A percentile compares a stretch with the other conserved stretches of the same genome.
Conservation (phyloP, 2,797 vertebrate species). For the Tympanoctomys barrerae region DNA sequence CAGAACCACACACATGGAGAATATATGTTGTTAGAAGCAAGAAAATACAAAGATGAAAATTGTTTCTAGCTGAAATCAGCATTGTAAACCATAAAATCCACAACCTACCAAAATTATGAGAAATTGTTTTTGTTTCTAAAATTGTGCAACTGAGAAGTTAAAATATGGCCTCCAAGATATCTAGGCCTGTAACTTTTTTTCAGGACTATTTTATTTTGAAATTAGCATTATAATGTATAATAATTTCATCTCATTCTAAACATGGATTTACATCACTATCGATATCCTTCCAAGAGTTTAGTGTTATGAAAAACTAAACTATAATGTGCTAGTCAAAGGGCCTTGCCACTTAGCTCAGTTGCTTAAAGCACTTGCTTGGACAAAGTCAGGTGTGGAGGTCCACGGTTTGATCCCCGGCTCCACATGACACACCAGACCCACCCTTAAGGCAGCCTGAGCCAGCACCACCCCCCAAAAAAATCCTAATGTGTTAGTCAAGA, state of each 20-base stretch:
- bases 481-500: neutral
- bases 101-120: constrained; percentile 13
- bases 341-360: no score
- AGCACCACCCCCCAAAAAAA: no score
- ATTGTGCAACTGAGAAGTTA: constrained; percentile 25
- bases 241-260: constrained; percentile 32
- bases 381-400: no score
- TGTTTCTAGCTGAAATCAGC: constrained; percentile 24
- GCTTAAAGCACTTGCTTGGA: no score
- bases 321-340: neutral
- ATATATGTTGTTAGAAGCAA: constrained; percentile 5
- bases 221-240: neutral
- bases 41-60: neutral
- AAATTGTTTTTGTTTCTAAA: constrained; percentile 17
- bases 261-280: neutral
- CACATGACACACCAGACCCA: no score
- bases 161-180: constrained; percentile 21
- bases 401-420: no score
- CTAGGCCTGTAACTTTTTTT: neutral
- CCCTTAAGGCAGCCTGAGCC: no score
- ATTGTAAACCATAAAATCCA: constrained; percentile 12
- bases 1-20: neutral
- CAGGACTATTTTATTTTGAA: constrained; percentile 11
- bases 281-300: neutral
- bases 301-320: constrained; percentile 22